Percentiles rank a stretch among this genome's conserved stretches.
Conservation (phyloP, 92 coral and sea anemone genomes). For the Muricea muricata region DNA sequence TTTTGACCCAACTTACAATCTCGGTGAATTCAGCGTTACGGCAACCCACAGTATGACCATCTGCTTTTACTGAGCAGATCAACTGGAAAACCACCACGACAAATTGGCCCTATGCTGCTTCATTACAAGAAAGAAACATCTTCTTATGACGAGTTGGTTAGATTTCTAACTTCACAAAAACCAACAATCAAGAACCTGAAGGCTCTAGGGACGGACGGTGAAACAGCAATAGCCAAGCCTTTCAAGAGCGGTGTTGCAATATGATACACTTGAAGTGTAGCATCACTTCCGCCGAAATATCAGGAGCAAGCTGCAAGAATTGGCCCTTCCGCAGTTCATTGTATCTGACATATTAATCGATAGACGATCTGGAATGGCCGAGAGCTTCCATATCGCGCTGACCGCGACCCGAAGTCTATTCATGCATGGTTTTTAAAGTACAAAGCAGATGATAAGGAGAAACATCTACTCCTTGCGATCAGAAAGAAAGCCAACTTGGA, state of each 20-base stretch:
- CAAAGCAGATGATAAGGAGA: not conserved
- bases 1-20: not conserved
- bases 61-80: conserved; percentile 7
- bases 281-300: conserved; percentile 14
- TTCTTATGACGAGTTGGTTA: conserved; percentile 14
- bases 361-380: no score
- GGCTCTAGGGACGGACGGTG: conserved; percentile 8
- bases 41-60: conserved; percentile 55
- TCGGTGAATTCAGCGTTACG: no score
- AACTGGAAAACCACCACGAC: conserved; percentile 42
- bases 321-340: not conserved
- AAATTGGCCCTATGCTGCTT: conserved; percentile 53
- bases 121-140: conserved; percentile 56
- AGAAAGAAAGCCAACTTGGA: not conserved
- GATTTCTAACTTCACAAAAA: not conserved
- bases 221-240: not conserved
- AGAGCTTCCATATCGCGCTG: not conserved
- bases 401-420: not conserved
- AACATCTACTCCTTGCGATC: no score
- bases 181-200: not conserved
- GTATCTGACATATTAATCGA: not conserved
- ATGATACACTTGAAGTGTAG: conserved; percentile 6
- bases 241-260: conserved; percentile 6
- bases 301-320: conserved; percentile 9
- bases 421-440: not conserved